These are phyloP conservation scores for Actinemys pallida DNA, from an alignment of 2,113 vertebrate species.

Conservation along the genomic window DNA sequence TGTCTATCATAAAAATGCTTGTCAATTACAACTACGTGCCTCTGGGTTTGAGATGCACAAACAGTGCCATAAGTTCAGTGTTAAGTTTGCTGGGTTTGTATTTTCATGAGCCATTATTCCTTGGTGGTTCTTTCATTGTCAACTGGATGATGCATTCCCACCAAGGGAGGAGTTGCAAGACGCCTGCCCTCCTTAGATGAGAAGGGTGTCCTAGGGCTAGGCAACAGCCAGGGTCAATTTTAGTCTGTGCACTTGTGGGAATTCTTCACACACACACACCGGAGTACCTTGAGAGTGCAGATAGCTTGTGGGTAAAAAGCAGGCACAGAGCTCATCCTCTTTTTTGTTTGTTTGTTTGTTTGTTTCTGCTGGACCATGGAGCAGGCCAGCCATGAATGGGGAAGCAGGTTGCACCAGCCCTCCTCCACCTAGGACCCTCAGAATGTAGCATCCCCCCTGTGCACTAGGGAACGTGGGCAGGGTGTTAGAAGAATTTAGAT, in stretches of 20 bases:
- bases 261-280: not conserved
- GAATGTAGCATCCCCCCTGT: not conserved
- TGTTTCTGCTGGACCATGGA: not conserved
- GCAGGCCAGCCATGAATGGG: not conserved
- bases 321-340: too few species aligned
- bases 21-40: not conserved
- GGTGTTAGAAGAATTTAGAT: not conserved
- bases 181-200: not conserved
- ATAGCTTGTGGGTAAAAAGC: not conserved
- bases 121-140: not conserved
- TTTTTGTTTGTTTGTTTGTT: too few species aligned
- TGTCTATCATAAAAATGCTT: not conserved
- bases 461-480: not conserved
- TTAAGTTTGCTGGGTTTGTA: not conserved
- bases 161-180: not conserved
- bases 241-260: not conserved
- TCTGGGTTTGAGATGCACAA: not conserved
- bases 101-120: not conserved
- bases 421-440: not conserved
- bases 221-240: not conserved
- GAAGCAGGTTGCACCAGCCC: not conserved
- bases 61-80: not conserved
- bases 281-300: not conserved
- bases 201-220: too few species aligned
- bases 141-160: not conserved